Percentiles rank a stretch among this genome's conserved stretches.
Conservation (phyloP, 2,113 vertebrate genomes). For the Ictalurus punctatus region DNA sequence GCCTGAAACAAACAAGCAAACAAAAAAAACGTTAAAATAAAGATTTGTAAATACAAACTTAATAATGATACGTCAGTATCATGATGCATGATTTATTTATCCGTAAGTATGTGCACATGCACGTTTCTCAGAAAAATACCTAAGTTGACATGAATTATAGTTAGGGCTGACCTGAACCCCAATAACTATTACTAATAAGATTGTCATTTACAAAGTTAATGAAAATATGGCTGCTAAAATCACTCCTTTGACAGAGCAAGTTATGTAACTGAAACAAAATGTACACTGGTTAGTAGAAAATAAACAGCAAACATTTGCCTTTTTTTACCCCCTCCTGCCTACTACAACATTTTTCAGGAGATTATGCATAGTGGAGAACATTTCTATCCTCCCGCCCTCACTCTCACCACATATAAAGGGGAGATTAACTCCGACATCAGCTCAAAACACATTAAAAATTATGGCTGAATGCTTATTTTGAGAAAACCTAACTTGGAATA, state of each 20-base stretch:
- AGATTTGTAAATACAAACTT: background rate
- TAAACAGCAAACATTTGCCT: background rate
- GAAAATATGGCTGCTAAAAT: background rate
- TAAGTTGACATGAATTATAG: slow-evolving; percentile 25
- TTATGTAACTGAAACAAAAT: background rate
- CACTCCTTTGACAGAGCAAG: background rate
- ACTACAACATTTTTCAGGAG: background rate
- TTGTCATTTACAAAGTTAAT: background rate
- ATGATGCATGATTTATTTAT: slow-evolving; percentile 28
- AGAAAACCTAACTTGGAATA: background rate
- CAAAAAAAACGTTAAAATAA: background rate
- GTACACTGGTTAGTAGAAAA: background rate
- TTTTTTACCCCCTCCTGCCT: background rate
- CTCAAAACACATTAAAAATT: background rate
- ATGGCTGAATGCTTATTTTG: background rate
- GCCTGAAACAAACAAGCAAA: background rate
- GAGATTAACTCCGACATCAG: background rate
- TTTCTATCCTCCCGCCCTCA: background rate
- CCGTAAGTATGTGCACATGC: slow-evolving; percentile 11
- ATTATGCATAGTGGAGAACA: background rate
- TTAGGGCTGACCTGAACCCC: background rate
- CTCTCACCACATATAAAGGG: background rate
- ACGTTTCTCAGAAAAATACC: slow-evolving; percentile 30
- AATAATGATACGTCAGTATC: background rate
- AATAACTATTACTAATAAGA: background rate